Percentiles rank a stretch among this genome's conserved stretches.
These are phyloP conservation scores for Nothobranchius furzeri DNA, from an alignment of 2,113 vertebrate species.

Conservation along the genomic window DNA sequence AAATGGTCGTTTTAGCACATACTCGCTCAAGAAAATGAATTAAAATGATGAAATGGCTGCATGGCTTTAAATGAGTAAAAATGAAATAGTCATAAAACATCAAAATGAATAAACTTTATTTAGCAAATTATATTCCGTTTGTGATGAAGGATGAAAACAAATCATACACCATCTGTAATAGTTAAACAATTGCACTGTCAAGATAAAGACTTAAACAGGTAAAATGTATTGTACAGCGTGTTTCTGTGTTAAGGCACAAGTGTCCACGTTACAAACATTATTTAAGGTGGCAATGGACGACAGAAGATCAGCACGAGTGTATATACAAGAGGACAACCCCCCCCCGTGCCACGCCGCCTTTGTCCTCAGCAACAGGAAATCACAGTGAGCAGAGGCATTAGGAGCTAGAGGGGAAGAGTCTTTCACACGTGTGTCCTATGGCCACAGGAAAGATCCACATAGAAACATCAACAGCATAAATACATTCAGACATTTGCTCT, in stretches of 20 bases:
- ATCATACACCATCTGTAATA: slow-evolving; percentile 12
- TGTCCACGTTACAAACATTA: slow-evolving; percentile 30
- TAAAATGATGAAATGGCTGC: no score
- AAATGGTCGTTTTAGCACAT: no score
- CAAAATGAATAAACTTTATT: slow-evolving; percentile 70
- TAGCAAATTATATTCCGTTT: slow-evolving; percentile 50
- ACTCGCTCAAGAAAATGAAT: no score
- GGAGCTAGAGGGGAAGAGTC: slow-evolving; percentile 46
- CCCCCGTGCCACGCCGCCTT: not conserved
- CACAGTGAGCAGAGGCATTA: slow-evolving; percentile 6
- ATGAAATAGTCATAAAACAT: not conserved
- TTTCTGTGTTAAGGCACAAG: slow-evolving; percentile 57
- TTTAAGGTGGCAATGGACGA: slow-evolving; percentile 25
- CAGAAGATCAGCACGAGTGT: slow-evolving; percentile 28
- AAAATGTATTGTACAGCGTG: slow-evolving; percentile 19
- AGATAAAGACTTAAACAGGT: slow-evolving; percentile 18
- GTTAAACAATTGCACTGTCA: slow-evolving; percentile 13
- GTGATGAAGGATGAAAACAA: slow-evolving; percentile 14
- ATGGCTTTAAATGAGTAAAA: no score
- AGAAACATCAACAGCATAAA: slow-evolving; percentile 40
- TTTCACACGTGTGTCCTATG: slow-evolving; percentile 61
- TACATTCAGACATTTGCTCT: slow-evolving; percentile 27
- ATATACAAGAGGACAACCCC: slow-evolving; percentile 13
- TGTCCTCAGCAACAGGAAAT: not conserved
- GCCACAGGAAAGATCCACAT: slow-evolving; percentile 47